Percentiles rank a stretch among this genome's conserved stretches.
Evolutionary conservation across 37 sponge, comb jelly and placozoan species (phyloP).

Genomic region (Tethya wilhelma): DNA sequence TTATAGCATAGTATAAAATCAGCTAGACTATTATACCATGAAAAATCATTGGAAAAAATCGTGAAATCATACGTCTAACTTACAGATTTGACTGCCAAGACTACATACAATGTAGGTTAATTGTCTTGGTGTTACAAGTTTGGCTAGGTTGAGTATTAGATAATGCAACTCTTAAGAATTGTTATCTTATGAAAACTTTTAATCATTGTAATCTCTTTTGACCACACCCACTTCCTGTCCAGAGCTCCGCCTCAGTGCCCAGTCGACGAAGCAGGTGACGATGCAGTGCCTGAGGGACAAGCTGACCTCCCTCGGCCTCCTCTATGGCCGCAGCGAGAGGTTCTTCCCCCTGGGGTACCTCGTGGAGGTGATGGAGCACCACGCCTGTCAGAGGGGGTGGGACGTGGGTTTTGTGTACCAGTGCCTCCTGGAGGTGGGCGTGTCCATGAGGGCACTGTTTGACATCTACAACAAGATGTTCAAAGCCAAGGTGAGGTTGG

Average conservation of each 20-base stretch:
- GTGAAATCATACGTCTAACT: too few relatives aligned
- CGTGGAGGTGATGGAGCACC: constrained; percentile 68
- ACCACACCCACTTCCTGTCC: not conserved
- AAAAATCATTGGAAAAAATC: too few relatives aligned
- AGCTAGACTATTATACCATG: too few relatives aligned
- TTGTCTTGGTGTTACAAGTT: too few relatives aligned
- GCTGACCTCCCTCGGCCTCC: constrained; percentile 59
- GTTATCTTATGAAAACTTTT: not conserved
- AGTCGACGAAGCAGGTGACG: too few relatives aligned
- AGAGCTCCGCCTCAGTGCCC: not conserved
- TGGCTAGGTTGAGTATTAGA: too few relatives aligned
- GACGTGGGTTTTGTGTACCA: constrained; percentile 31
- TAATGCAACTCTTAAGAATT: not conserved
- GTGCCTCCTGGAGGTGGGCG: constrained; percentile 62
- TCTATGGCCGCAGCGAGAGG: constrained; percentile 72
- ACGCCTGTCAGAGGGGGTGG: constrained; percentile 66
- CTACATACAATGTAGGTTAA: too few relatives aligned
- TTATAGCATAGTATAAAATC: too few relatives aligned
- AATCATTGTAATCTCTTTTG: not conserved
- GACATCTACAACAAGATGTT: constrained; percentile 73
- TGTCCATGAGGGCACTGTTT: constrained; percentile 57
- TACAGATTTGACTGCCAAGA: too few relatives aligned
- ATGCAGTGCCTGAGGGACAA: constrained; percentile 49
- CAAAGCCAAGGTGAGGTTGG: constrained; percentile 65
- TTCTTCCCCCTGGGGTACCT: constrained; percentile 81